phyloP scores from a whole-genome alignment of 2,888 invertebrate genomes.

The Rhagonycha fulva region DNA sequence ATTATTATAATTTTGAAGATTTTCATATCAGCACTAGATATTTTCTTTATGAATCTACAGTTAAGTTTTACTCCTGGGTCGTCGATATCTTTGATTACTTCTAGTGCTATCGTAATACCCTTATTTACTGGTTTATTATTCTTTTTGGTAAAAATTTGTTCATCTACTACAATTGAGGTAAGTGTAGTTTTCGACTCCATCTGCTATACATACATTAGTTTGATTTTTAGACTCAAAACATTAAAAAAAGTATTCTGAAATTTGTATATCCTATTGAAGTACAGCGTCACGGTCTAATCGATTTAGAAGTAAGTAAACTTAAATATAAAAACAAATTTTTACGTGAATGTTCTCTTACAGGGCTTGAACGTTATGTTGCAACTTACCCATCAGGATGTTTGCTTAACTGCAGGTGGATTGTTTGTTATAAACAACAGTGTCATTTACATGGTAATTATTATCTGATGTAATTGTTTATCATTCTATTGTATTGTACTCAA shows the following conservation, averaged over 20 bases:
- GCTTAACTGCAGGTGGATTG: constrained; percentile 17
- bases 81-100: not conserved
- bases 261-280: not conserved
- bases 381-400: constrained; percentile 13
- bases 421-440: constrained; percentile 15
- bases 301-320: not conserved
- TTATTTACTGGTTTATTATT: not conserved
- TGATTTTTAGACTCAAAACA: constrained; percentile 7
- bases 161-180: constrained; percentile 12
- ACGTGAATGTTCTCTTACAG: constrained; percentile 1
- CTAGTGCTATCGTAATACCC: not conserved
- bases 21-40: not conserved
- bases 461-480: not conserved
- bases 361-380: constrained; percentile 5
- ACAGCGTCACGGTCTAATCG: not conserved
- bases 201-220: too few relatives aligned
- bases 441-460: constrained; percentile 5
- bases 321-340: not conserved
- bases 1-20: not conserved
- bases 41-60: not conserved
- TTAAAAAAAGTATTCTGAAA: constrained; percentile 1
- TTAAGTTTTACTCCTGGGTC: not conserved
- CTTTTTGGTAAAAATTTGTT: constrained; percentile 1
- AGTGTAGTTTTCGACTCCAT: not conserved
- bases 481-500: too few relatives aligned